Conservation (phyloP, 2,888 invertebrate species). For the Trachelus stipa region DNA sequence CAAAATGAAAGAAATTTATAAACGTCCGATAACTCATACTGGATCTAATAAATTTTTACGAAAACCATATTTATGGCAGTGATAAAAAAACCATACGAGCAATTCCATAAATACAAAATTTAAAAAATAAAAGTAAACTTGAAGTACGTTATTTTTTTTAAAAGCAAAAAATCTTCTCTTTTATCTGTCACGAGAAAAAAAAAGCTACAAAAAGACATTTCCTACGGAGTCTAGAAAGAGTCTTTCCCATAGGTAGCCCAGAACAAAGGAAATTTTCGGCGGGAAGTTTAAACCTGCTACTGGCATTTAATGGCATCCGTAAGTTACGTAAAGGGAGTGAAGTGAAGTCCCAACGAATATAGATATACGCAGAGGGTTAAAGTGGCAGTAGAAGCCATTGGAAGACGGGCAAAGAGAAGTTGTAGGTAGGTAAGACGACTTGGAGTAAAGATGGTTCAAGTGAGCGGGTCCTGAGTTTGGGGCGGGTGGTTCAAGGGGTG, state of each 20-base stretch:
- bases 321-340: slow-evolving; percentile 40
- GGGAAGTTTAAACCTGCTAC: slow-evolving; percentile 46
- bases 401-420: slow-evolving; percentile 14
- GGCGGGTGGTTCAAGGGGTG: neutral
- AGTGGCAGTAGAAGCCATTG: neutral
- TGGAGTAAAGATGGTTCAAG: slow-evolving; percentile 16
- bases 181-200: too few species aligned
- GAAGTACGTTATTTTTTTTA: too few species aligned
- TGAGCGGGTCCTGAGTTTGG: slow-evolving; percentile 5
- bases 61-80: too few species aligned
- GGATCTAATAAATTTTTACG: too few species aligned
- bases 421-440: slow-evolving; percentile 7
- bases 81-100: too few species aligned
- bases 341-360: neutral
- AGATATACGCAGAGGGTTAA: slow-evolving; percentile 1
- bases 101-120: too few species aligned
- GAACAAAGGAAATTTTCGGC: slow-evolving; percentile 38
- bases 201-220: neutral
- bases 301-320: slow-evolving; percentile 52
- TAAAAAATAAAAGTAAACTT: too few species aligned
- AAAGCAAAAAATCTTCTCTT: too few species aligned
- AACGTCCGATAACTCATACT: too few species aligned
- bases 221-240: neutral
- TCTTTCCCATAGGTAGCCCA: slow-evolving; percentile 29
- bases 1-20: neutral